These are phyloP conservation scores for Escarpia spicata DNA, from an alignment of 2,888 invertebrate species.

Conservation along the genomic window DNA sequence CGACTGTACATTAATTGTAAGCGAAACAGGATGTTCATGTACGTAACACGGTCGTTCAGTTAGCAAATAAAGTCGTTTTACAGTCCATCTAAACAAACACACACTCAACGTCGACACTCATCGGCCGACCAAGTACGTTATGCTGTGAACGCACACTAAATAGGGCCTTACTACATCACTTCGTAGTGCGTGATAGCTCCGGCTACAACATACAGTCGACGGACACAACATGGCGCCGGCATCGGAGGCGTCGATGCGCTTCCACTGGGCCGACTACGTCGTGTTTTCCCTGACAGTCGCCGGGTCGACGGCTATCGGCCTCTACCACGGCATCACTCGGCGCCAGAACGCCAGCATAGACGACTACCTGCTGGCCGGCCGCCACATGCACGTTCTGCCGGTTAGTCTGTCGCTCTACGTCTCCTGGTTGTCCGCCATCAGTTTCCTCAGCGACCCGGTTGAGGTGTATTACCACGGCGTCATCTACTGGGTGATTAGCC, in stretches of 20 bases:
- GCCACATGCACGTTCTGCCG: slow-evolving; percentile 52
- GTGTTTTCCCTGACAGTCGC: slow-evolving; percentile 33
- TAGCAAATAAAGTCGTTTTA: no score
- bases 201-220: neutral
- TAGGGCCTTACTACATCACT: no score
- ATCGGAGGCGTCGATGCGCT: slow-evolving; percentile 19
- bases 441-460: slow-evolving; percentile 40
- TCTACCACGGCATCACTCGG: slow-evolving; percentile 68
- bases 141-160: no score
- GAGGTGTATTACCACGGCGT: slow-evolving; percentile 39
- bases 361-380: slow-evolving; percentile 61
- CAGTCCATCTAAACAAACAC: no score
- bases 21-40: no score
- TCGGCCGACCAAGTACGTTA: no score
- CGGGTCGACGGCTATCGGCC: slow-evolving; percentile 41
- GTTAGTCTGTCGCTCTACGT: slow-evolving; percentile 39
- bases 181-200: no score
- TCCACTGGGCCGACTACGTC: slow-evolving; percentile 42
- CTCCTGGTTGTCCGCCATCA: slow-evolving; percentile 36
- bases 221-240: neutral
- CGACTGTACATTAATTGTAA: no score
- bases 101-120: no score
- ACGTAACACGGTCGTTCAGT: no score
- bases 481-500: slow-evolving; percentile 34
- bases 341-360: slow-evolving; percentile 69